Evolutionary conservation across 2,888 invertebrate species (phyloP).

Genomic region (Eupithecia subfuscata): DNA sequence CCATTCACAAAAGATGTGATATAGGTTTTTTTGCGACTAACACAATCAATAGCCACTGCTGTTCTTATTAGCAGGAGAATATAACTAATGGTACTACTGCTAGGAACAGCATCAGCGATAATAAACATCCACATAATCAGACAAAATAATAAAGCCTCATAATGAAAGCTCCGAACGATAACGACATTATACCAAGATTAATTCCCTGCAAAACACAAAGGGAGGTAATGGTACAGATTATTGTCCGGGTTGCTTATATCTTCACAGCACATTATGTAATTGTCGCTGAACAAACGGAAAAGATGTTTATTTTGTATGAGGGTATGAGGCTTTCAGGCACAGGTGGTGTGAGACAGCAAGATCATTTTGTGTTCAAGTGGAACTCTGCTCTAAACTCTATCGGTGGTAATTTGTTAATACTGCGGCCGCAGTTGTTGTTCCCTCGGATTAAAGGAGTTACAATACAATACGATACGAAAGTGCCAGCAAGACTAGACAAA

Average conservation of each 20-base stretch:
- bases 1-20: background rate
- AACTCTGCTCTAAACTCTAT: background rate
- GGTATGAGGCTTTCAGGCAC: conserved; percentile 28
- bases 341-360: conserved; percentile 13
- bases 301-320: conserved; percentile 39
- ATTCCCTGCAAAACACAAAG: conserved; percentile 54
- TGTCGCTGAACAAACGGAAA: conserved; percentile 43
- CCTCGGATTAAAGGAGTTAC: background rate
- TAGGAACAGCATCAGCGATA: conserved; percentile 5
- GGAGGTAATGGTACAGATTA: conserved; percentile 47
- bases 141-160: conserved; percentile 13
- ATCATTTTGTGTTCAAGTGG: background rate
- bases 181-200: conserved; percentile 55
- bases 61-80: background rate
- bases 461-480: background rate
- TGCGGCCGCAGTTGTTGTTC: background rate
- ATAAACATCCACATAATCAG: conserved; percentile 10
- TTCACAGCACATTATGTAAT: conserved; percentile 39
- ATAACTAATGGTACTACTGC: background rate
- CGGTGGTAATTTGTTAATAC: background rate
- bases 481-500: background rate
- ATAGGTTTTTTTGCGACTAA: background rate
- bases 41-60: background rate
- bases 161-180: conserved; percentile 39
- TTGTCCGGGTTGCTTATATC: conserved; percentile 37